These are phyloP conservation scores for Myotis planiceps DNA, from an alignment of 2,797 vertebrate species.

Conservation along the genomic window DNA sequence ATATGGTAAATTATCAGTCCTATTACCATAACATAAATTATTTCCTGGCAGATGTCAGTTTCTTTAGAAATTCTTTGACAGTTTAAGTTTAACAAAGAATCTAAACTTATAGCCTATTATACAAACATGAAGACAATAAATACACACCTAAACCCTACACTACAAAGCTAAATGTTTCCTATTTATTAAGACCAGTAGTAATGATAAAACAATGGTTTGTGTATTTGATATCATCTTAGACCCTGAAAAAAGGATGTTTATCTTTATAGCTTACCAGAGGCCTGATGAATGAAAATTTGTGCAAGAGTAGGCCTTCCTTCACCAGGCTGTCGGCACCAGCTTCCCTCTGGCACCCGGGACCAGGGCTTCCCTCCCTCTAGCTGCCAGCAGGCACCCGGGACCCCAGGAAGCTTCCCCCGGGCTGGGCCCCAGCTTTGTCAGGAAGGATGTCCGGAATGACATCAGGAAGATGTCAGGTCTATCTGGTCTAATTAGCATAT, in stretches of 20 bases:
- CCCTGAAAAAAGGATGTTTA: background rate
- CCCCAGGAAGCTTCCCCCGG: fast-evolving
- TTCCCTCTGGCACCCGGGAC: too few species aligned
- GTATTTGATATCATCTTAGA: constrained; percentile 46
- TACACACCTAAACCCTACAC: background rate
- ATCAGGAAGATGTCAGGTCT: too few species aligned
- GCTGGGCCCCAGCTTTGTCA: too few species aligned
- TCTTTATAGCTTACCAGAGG: constrained; percentile 8
- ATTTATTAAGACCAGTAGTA: background rate
- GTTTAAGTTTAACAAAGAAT: background rate
- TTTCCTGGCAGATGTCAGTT: background rate
- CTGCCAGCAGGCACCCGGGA: too few species aligned
- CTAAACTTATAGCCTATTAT: background rate
- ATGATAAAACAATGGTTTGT: background rate
- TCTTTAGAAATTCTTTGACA: background rate
- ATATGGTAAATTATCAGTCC: background rate
- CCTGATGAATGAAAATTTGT: too few species aligned
- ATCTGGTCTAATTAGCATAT: too few species aligned
- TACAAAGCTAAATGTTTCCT: background rate
- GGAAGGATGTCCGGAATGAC: too few species aligned
- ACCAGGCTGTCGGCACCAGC: too few species aligned
- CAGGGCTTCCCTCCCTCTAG: too few species aligned
- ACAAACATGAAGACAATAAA: background rate
- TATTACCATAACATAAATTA: background rate
- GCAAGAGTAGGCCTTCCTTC: too few species aligned